Conservation (phyloP, 2,888 invertebrate genomes). For the Meiosimyza platycephala region DNA sequence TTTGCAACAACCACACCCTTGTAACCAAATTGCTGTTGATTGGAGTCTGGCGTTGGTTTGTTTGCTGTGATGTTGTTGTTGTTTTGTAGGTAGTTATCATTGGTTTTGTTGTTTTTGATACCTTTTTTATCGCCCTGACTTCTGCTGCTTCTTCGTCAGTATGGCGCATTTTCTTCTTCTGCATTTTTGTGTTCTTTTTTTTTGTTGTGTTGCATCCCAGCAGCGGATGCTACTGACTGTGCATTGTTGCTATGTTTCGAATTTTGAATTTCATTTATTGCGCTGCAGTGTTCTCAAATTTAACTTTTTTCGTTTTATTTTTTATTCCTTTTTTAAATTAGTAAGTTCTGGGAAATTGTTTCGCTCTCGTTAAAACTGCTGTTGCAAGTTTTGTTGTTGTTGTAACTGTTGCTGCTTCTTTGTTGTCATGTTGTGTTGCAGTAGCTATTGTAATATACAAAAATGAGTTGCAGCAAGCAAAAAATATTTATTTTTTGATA, state of each 20-base stretch:
- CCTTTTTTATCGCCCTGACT: background rate
- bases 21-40: too few relatives aligned
- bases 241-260: background rate
- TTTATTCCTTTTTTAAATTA: constrained; percentile 21
- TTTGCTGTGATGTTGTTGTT: background rate
- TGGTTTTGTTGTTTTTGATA: constrained; percentile 1
- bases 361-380: background rate
- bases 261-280: constrained; percentile 5
- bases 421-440: constrained; percentile 27
- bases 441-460: constrained; percentile 8
- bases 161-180: background rate
- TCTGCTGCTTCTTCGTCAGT: background rate
- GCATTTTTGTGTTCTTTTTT: too few relatives aligned
- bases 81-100: background rate
- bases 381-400: constrained; percentile 18
- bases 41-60: too few relatives aligned
- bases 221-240: constrained; percentile 14
- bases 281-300: background rate
- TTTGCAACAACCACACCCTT: too few relatives aligned
- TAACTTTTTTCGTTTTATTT: background rate
- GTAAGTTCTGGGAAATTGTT: constrained; percentile 23
- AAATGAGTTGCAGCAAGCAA: background rate
- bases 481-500: background rate
- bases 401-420: constrained; percentile 10
- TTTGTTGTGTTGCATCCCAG: constrained; percentile 6